Base-by-base conservation (phyloP, 2,113 vertebrate species). In the Notarius quadriscutis region DNA sequence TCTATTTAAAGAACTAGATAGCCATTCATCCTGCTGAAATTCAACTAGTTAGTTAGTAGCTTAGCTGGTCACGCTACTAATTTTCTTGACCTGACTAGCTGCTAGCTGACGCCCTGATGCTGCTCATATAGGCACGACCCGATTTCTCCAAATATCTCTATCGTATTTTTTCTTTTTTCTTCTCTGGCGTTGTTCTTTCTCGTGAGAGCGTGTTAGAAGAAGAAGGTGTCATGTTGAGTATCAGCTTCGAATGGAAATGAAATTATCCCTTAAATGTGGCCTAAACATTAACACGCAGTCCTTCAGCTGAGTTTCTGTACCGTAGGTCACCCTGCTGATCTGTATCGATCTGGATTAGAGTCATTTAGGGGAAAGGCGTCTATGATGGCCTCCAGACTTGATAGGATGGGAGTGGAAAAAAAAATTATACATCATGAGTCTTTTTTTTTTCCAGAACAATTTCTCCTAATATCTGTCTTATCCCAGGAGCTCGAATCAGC, bases 341-440 rank as follows among this genome's bases (percentile, higher is more conserved):
- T 75, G 41, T 85, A 91, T 88, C 50, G 79, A 92, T 88, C 84
- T 80, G 71, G 69, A 72, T 48, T 9, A 10, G 72, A 84, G 86
- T 91, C 83, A 91, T 89, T 90, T 90, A 62, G 34, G 84, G 69
- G 87, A 86, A 89, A 90, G 89, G 87, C 34, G 85, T 58, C 80
- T 91, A 87, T 88, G 88, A 86, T 91, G 69, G 69, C 79, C 65
- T 82, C 87, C 84, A 62, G 88, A 82, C 34, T 60, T 51, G 20
- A 51, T 74, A 41, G 34, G 18, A 48, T 22, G 8, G 9, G 34
- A 22, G 71, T 20, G 30, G 5, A 9, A 20, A 72, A 34, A 34
- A 15, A 5, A 22, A 12, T 12, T 15, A 63, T 8, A 63, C 14
- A 62, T 69, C 30, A 69, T 30, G 27, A 34, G 71, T 74, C 41